phyloP scores from a whole-genome alignment of 1,140 invertebrate genomes.

The Olivierus martensii region DNA sequence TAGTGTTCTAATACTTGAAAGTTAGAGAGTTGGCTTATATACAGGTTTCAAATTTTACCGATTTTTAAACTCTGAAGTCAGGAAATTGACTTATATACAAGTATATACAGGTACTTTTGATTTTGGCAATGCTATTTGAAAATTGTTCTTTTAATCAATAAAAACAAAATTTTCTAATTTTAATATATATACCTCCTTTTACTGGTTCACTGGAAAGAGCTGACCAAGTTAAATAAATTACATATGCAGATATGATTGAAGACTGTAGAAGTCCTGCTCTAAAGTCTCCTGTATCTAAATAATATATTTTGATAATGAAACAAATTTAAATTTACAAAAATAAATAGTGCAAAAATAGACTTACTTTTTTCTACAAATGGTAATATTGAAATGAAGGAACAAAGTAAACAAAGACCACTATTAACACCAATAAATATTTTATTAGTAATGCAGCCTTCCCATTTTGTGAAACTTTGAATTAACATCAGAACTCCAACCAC shows the following conservation, averaged over 20 bases:
- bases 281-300: conserved; percentile 39
- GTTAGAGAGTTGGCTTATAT: too few species aligned
- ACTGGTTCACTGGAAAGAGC: conserved; percentile 60
- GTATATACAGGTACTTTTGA: too few species aligned
- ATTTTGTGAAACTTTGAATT: conserved; percentile 23
- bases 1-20: too few species aligned
- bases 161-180: too few species aligned
- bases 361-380: conserved; percentile 30
- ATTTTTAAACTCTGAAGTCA: too few species aligned
- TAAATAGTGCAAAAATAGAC: conserved; percentile 7
- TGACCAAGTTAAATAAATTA: conserved; percentile 95
- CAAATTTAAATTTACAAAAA: background rate
- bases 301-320: too few species aligned
- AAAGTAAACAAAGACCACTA: conserved; percentile 22
- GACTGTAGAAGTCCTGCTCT: conserved; percentile 69
- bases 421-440: conserved; percentile 27
- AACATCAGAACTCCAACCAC: conserved; percentile 20
- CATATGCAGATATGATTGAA: conserved; percentile 82
- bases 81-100: too few species aligned
- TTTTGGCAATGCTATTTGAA: too few species aligned
- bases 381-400: conserved; percentile 23
- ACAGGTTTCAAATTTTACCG: too few species aligned
- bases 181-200: conserved; percentile 16
- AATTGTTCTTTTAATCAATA: too few species aligned
- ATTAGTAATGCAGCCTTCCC: conserved; percentile 23